Base-by-base conservation (phyloP, 1,140 invertebrate species). In the Pseudoatta argentina region DNA sequence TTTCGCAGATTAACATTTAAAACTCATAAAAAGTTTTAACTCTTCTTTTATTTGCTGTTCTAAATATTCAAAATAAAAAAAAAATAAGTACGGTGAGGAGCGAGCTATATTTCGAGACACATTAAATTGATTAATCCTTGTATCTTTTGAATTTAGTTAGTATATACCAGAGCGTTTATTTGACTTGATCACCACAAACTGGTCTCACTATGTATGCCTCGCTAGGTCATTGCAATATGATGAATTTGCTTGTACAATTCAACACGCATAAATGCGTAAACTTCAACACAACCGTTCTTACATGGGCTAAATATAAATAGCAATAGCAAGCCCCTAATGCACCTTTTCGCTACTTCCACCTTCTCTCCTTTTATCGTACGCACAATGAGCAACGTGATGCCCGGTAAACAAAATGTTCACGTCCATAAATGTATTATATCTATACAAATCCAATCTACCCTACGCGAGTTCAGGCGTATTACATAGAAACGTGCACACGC, bases 321-420 rank as follows among this genome's bases (percentile, higher is more conserved):
- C 55, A 48, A 27, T 63, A 64, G 24, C 5, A 34, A 48, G 39
- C 75, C 44, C 34, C 76, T 48, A 53, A 21, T 21, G 61, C 61
- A 51, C 24, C 16, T n/a, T 66, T 79, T 79, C 24, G 30, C 8
- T 34, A 8, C 57, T 77, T 44, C 10, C 63, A 16, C 59, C 27
- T 44, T 30, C n/a, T 66, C 27, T 34, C 44, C 3, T 53, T 66
- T 34, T 44, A 6, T 14, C 59, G 27, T 64, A 7, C 5, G 39
- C 12, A 27, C 24, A 16, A 14, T 18, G 39, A 48, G 10, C 18
- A 30, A 48, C n/a, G 51, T 39, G 5, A 30, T 7, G 14, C 3
- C 16, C 44, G 10, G 3, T 78, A 78, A 79, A 79, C 27, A 66
- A 79, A 48, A 53, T 16, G 16, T 53, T 79, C 27, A 7, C 76